Conservation (phyloP, 1,140 invertebrate genomes). For the Goniozus legneri region DNA sequence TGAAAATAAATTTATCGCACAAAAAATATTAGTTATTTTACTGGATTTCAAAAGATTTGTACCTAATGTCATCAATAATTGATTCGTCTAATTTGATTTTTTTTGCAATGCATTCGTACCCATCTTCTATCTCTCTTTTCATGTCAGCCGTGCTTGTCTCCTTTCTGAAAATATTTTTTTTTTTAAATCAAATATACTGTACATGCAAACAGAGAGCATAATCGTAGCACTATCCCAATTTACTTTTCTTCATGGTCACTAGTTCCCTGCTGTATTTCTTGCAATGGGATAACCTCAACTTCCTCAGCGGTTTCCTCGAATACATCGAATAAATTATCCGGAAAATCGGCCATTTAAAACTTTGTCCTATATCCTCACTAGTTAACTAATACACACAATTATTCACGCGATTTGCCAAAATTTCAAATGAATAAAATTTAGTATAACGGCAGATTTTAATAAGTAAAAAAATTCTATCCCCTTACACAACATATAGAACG, state of each 20-base stretch:
- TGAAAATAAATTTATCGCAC: slow-evolving; percentile 7
- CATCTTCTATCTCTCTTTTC: slow-evolving; percentile 31
- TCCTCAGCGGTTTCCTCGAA: slow-evolving; percentile 51
- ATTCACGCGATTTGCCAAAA: too few species aligned
- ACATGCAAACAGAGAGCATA: background rate
- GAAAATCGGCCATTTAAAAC: slow-evolving; percentile 38
- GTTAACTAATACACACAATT: too few species aligned
- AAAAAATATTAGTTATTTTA: slow-evolving; percentile 11
- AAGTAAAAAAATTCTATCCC: too few species aligned
- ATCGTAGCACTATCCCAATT: slow-evolving; percentile 12
- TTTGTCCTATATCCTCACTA: too few species aligned
- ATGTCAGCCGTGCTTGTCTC: background rate
- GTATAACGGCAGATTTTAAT: too few species aligned
- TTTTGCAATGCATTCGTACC: slow-evolving; percentile 12
- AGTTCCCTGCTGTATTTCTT: slow-evolving; percentile 1
- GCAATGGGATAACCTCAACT: slow-evolving; percentile 14
- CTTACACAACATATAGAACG: too few species aligned
- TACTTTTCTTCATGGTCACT: background rate
- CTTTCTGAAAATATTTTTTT: slow-evolving; percentile 8
- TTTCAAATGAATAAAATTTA: too few species aligned
- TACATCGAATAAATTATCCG: slow-evolving; percentile 55
- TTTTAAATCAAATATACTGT: slow-evolving; percentile 1
- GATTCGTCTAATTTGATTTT: slow-evolving; percentile 38
- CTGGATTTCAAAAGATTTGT: slow-evolving; percentile 18
- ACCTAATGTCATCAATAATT: slow-evolving; percentile 49